Conservation (phyloP, 2,888 invertebrate species). For the Lasioglossum malachurum region DNA sequence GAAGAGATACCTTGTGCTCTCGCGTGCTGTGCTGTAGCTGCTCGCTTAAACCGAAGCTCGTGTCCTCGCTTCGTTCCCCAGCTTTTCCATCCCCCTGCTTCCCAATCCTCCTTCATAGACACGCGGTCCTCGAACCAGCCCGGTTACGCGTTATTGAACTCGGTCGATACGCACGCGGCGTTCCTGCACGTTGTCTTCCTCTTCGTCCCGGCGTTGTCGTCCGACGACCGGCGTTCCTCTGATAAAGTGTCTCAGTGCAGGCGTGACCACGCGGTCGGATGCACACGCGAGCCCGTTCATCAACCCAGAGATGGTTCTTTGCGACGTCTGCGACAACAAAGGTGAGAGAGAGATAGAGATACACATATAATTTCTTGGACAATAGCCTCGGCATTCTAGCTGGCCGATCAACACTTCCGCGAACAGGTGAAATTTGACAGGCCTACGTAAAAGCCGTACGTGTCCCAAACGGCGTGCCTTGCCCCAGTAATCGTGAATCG, state of each 20-base stretch:
- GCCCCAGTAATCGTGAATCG: background rate
- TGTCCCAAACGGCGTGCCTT: background rate
- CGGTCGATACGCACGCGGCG: conserved; percentile 45
- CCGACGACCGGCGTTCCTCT: conserved; percentile 36
- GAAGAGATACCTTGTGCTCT: conserved; percentile 12
- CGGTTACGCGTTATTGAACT: conserved; percentile 43
- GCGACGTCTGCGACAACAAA: conserved; percentile 81
- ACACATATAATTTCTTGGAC: background rate
- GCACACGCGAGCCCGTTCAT: conserved; percentile 49
- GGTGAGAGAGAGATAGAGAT: conserved; percentile 62
- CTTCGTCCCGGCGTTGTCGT: conserved; percentile 39
- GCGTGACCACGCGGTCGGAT: conserved; percentile 67
- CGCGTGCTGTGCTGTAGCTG: background rate
- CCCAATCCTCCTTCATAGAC: background rate
- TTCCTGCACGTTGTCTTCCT: conserved; percentile 40
- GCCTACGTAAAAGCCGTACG: background rate
- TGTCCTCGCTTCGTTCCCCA: background rate
- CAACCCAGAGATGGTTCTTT: conserved; percentile 78
- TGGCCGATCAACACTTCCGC: background rate
- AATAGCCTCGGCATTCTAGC: background rate
- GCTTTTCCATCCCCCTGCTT: background rate
- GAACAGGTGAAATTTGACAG: background rate
- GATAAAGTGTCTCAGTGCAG: conserved; percentile 65
- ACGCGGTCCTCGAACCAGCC: conserved; percentile 12
- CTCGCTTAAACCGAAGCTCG: background rate